Conservation (phyloP, 2,113 vertebrate species). For the Datnioides undecimradiatus region DNA sequence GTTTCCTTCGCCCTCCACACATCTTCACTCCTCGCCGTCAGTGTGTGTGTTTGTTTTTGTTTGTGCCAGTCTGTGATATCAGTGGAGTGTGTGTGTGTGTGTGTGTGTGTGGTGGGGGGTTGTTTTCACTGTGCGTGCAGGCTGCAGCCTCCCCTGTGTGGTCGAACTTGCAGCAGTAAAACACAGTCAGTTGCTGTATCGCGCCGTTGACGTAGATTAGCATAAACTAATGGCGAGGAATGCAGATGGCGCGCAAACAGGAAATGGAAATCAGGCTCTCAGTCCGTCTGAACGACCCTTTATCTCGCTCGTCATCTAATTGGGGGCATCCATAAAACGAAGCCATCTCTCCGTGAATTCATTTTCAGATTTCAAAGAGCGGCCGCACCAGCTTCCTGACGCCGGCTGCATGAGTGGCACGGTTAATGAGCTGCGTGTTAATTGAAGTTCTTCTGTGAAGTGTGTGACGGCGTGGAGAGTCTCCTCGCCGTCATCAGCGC, state of each 20-base stretch:
- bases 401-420: constrained; percentile 10
- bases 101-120: not conserved
- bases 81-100: constrained; percentile 9
- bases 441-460: constrained; percentile 4
- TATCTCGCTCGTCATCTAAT: constrained; percentile 60
- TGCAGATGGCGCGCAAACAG: constrained; percentile 47
- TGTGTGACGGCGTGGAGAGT: not conserved
- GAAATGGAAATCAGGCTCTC: constrained; percentile 39
- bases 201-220: constrained; percentile 41
- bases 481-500: not conserved
- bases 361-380: constrained; percentile 4
- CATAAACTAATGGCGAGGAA: constrained; percentile 64
- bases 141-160: constrained; percentile 33
- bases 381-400: not conserved
- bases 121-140: not conserved
- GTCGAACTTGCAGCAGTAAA: constrained; percentile 42
- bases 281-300: constrained; percentile 31
- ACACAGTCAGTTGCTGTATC: constrained; percentile 10
- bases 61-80: not conserved
- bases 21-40: constrained; percentile 32
- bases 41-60: constrained; percentile 27
- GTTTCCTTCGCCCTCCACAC: constrained; percentile 28
- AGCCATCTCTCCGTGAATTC: constrained; percentile 8
- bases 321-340: constrained; percentile 30
- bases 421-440: constrained; percentile 32